Conservation (phyloP, 2,113 vertebrate genomes). For the Solenodon paradoxus region DNA sequence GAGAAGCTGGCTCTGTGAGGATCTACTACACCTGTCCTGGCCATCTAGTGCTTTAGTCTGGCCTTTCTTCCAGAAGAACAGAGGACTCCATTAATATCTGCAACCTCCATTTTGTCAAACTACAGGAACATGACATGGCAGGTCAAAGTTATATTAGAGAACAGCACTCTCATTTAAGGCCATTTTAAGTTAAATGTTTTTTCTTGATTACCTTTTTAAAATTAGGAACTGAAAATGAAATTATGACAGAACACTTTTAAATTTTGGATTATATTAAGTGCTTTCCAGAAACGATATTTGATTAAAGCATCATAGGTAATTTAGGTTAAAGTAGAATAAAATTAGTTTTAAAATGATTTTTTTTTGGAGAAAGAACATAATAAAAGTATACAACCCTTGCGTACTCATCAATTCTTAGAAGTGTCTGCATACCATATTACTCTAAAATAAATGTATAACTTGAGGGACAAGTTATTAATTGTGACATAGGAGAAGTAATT, state of each 20-base stretch:
- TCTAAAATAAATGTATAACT: neutral
- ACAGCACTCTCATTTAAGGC: neutral
- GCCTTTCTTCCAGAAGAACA: neutral
- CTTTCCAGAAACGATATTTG: neutral
- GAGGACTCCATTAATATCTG: neutral
- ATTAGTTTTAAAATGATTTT: neutral
- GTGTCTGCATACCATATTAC: accelerated
- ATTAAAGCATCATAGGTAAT: neutral
- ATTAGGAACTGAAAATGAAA: neutral
- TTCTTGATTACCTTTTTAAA: neutral
- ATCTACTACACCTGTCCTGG: neutral
- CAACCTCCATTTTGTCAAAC: neutral
- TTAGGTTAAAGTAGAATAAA: neutral
- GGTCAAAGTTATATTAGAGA: neutral
- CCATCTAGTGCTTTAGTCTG: too few relatives aligned
- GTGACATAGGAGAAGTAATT: neutral
- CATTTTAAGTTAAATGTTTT: neutral
- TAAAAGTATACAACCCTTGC: neutral
- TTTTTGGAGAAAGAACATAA: too few relatives aligned
- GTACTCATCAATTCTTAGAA: neutral
- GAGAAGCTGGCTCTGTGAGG: neutral
- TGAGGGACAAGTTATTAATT: neutral
- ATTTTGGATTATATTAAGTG: neutral
- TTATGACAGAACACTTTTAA: neutral
- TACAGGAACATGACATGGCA: neutral